These are phyloP conservation scores for Dendrolimus kikuchii DNA, from an alignment of 1,140 invertebrate species.

Conservation along the genomic window DNA sequence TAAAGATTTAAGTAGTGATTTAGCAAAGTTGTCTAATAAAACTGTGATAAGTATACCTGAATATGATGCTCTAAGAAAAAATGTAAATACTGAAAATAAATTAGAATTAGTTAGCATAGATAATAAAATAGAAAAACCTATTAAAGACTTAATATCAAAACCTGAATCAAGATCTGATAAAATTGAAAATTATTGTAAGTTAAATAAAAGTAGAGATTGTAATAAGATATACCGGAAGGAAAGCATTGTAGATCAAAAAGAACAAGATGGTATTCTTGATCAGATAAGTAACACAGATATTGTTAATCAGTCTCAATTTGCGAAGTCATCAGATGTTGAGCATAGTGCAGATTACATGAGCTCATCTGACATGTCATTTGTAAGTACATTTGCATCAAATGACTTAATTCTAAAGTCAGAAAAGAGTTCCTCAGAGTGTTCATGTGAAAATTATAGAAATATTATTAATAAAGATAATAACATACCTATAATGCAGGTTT, in stretches of 20 bases:
- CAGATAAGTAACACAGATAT: background rate
- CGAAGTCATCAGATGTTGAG: background rate
- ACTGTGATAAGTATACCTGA: conserved; percentile 59
- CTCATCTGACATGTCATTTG: conserved; percentile 51
- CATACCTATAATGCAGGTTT: conserved; percentile 18
- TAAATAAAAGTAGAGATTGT: conserved; percentile 63
- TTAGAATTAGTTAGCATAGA: conserved; percentile 62
- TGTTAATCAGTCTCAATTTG: background rate
- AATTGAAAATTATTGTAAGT: conserved; percentile 67
- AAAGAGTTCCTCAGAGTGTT: conserved; percentile 17
- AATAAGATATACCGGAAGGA: conserved; percentile 34
- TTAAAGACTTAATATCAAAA: conserved; percentile 33
- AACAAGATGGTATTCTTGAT: background rate
- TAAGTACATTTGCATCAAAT: conserved; percentile 34
- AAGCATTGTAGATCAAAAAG: conserved; percentile 13
- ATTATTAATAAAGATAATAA: background rate
- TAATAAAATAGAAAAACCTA: conserved; percentile 34
- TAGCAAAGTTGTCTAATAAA: conserved; percentile 35
- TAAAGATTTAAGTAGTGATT: conserved; percentile 26
- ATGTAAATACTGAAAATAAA: conserved; percentile 57
- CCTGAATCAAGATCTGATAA: conserved; percentile 60
- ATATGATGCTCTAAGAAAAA: conserved; percentile 49
- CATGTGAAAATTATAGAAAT: conserved; percentile 16
- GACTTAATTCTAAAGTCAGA: conserved; percentile 26
- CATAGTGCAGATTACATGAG: conserved; percentile 18